These are phyloP conservation scores for Hemistola chrysoprasaria DNA, from an alignment of 2,888 invertebrate genomes.

Conservation along the genomic window DNA sequence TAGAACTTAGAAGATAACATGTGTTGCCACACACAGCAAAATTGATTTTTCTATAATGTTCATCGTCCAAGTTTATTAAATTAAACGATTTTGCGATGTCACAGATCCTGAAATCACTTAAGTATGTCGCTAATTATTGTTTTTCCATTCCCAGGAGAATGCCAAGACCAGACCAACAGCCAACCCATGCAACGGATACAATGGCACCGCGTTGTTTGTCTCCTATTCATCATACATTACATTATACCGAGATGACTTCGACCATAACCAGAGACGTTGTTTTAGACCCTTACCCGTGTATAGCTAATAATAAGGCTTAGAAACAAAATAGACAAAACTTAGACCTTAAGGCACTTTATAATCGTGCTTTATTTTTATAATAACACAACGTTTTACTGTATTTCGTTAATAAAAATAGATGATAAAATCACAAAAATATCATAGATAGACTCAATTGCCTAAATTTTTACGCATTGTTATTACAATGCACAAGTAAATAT, in stretches of 20 bases:
- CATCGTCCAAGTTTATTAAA: no score
- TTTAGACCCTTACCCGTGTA: slow-evolving; percentile 48
- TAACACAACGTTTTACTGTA: slow-evolving; percentile 31
- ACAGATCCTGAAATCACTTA: no score
- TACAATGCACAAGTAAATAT: no score
- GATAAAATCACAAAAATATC: slow-evolving; percentile 29
- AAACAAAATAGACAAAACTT: slow-evolving; percentile 34
- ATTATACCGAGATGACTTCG: slow-evolving; percentile 73
- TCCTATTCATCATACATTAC: slow-evolving; percentile 48
- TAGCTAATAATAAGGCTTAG: slow-evolving; percentile 42
- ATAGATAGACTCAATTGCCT: slow-evolving; percentile 42
- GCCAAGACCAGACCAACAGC: slow-evolving; percentile 72
- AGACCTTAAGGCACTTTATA: slow-evolving; percentile 38
- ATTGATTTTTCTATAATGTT: no score
- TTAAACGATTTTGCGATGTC: no score
- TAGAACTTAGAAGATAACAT: no score
- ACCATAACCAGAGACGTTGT: slow-evolving; percentile 30
- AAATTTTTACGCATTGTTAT: slow-evolving; percentile 14
- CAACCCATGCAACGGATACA: slow-evolving; percentile 53
- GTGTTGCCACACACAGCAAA: no score
- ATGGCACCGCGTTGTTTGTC: slow-evolving; percentile 40
- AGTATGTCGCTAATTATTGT: background rate
- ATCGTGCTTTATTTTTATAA: slow-evolving; percentile 39
- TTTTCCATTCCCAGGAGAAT: slow-evolving; percentile 81
- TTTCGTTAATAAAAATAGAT: slow-evolving; percentile 28